Evolutionary conservation across 2,113 vertebrate genomes (phyloP).

Genomic region (Elaphurus davidianus): DNA sequence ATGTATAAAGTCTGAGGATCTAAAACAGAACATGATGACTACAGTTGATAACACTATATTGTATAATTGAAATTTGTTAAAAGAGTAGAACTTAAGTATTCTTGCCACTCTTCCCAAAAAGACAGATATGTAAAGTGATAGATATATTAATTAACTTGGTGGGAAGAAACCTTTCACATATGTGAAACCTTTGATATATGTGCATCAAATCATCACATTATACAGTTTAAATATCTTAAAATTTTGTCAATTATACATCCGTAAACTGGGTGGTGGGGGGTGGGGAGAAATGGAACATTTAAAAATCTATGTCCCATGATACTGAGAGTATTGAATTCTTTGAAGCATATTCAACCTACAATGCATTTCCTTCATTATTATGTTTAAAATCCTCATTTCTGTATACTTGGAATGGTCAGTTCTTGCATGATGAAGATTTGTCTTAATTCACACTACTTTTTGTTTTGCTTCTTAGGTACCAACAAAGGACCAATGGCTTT

Average conservation of each 20-base stretch:
- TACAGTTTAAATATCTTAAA: not conserved
- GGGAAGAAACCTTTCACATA: not conserved
- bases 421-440: not conserved
- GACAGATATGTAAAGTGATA: not conserved
- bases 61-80: not conserved
- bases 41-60: not conserved
- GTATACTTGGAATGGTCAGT: not conserved
- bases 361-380: not conserved
- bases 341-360: not conserved
- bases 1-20: not conserved
- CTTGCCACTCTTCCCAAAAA: not conserved
- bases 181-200: not conserved
- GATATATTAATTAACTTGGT: not conserved
- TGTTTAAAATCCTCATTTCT: not conserved
- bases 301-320: not conserved
- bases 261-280: not conserved
- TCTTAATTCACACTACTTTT: slow-evolving; percentile 28
- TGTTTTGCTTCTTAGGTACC: slow-evolving; percentile 63
- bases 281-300: not conserved
- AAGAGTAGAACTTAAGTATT: not conserved
- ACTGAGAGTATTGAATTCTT: not conserved
- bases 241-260: not conserved
- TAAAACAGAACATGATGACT: not conserved
- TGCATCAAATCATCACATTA: not conserved
- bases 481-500: slow-evolving; percentile 34